Percentiles rank a stretch among this genome's conserved stretches.
These are phyloP conservation scores for Cynoglossus semilaevis DNA, from an alignment of 2,113 vertebrate species.

Conservation along the genomic window DNA sequence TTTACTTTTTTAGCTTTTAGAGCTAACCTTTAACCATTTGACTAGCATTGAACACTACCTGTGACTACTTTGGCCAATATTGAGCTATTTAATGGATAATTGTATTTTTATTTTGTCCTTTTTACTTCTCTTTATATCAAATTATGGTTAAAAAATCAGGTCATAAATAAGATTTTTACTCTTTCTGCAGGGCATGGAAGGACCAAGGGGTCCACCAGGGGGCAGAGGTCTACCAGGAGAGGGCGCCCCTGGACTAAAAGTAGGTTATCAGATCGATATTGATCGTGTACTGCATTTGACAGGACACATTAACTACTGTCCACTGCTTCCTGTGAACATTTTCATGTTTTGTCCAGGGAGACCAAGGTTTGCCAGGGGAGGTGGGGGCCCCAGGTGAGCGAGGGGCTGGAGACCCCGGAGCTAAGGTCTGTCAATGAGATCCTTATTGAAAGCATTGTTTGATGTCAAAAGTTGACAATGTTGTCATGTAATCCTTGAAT, in stretches of 20 bases:
- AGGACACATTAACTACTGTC: no score
- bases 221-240: conserved; percentile 80
- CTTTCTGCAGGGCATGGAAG: conserved; percentile 77
- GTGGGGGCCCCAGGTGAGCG: conserved; percentile 78
- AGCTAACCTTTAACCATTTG: no score
- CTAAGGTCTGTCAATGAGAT: conserved; percentile 70
- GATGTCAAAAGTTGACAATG: neutral
- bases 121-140: no score
- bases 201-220: conserved; percentile 80
- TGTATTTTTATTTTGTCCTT: no score
- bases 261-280: conserved; percentile 34
- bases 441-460: neutral
- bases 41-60: no score
- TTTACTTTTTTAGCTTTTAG: no score
- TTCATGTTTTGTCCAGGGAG: conserved; percentile 63
- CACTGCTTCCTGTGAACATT: neutral
- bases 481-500: neutral
- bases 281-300: no score
- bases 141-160: no score
- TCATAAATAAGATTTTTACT: neutral
- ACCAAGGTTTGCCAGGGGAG: conserved; percentile 83
- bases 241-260: conserved; percentile 84
- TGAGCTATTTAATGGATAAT: no score
- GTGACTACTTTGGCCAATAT: no score
- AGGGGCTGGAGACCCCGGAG: conserved; percentile 77